Evolutionary conservation across 1,140 invertebrate genomes (phyloP).

Genomic region (Proales similis): DNA sequence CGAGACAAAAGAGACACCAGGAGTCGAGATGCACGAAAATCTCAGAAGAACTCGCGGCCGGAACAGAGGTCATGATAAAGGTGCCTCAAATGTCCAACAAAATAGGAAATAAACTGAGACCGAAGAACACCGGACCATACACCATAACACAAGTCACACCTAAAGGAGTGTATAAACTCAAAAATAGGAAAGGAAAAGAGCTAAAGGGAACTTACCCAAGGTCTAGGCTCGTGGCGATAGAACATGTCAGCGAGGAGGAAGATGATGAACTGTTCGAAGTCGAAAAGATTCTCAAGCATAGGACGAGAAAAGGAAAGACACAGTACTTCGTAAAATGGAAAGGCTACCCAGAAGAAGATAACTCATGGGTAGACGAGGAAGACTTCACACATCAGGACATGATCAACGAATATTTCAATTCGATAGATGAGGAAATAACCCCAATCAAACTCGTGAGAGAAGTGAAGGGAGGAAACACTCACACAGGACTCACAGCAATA

Average conservation of each 20-base stretch:
- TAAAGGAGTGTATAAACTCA: conserved; percentile 10
- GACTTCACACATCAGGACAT: too few relatives aligned
- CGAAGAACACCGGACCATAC: background rate
- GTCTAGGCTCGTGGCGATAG: background rate
- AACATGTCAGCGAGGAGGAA: background rate
- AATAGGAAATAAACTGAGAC: background rate
- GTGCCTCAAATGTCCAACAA: too few relatives aligned
- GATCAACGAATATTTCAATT: too few relatives aligned
- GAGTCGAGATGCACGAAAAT: too few relatives aligned
- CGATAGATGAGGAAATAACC: too few relatives aligned
- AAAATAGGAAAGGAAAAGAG: conserved; percentile 4
- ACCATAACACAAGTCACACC: background rate
- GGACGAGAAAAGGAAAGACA: conserved; percentile 13
- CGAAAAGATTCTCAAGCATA: conserved; percentile 22
- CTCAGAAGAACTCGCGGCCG: too few relatives aligned
- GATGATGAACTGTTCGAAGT: background rate
- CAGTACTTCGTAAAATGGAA: conserved; percentile 21
- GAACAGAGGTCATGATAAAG: background rate
- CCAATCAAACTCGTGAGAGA: too few relatives aligned
- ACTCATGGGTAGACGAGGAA: background rate
- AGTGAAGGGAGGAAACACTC: too few relatives aligned
- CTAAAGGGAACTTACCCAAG: background rate
- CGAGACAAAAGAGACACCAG: too few relatives aligned
- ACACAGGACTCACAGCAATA: too few relatives aligned
- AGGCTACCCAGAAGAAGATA: background rate